Percentiles rank a stretch among this genome's conserved stretches.
Evolutionary conservation across 2,113 vertebrate genomes (phyloP).

Genomic region (Sebastes fasciatus): DNA sequence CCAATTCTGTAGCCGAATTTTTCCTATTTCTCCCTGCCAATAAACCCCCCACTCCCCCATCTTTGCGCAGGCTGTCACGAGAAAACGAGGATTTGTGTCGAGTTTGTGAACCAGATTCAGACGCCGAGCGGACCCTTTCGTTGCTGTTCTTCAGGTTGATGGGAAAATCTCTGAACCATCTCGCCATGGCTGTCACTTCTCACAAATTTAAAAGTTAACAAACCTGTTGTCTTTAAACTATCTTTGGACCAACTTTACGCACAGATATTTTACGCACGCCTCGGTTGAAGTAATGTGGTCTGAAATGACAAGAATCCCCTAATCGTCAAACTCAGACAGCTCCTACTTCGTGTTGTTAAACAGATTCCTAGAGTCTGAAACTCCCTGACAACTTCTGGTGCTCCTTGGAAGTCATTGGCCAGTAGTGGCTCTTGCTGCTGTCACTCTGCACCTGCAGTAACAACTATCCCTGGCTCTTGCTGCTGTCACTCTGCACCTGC

Average conservation of each 20-base stretch:
- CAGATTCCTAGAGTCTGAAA: slow-evolving; percentile 19
- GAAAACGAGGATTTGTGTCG: slow-evolving; percentile 83
- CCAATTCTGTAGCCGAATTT: slow-evolving; percentile 89
- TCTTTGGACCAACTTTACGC: slow-evolving; percentile 64
- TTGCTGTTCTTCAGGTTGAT: slow-evolving; percentile 91
- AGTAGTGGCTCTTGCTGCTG: slow-evolving; percentile 25
- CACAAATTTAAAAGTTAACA: not conserved
- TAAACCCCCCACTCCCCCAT: slow-evolving; percentile 77
- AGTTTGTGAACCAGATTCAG: slow-evolving; percentile 84
- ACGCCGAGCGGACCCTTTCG: slow-evolving; percentile 86
- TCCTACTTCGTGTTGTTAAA: not conserved
- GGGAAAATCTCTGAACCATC: slow-evolving; percentile 96
- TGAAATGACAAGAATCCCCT: not conserved
- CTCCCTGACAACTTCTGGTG: slow-evolving; percentile 34
- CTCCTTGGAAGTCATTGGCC: slow-evolving; percentile 53
- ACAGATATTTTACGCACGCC: slow-evolving; percentile 52
- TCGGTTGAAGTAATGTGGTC: not conserved
- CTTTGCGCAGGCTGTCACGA: slow-evolving; percentile 85
- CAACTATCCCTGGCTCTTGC: slow-evolving; percentile 59
- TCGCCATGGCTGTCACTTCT: slow-evolving; percentile 86
- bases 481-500: slow-evolving; percentile 36
- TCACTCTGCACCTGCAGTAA: slow-evolving; percentile 55
- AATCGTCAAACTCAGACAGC: not conserved
- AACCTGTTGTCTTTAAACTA: not conserved
- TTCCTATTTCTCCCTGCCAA: slow-evolving; percentile 88